These are phyloP conservation scores for Halcyon malimbica DNA, from an alignment of 2,113 vertebrate species.

Conservation along the genomic window DNA sequence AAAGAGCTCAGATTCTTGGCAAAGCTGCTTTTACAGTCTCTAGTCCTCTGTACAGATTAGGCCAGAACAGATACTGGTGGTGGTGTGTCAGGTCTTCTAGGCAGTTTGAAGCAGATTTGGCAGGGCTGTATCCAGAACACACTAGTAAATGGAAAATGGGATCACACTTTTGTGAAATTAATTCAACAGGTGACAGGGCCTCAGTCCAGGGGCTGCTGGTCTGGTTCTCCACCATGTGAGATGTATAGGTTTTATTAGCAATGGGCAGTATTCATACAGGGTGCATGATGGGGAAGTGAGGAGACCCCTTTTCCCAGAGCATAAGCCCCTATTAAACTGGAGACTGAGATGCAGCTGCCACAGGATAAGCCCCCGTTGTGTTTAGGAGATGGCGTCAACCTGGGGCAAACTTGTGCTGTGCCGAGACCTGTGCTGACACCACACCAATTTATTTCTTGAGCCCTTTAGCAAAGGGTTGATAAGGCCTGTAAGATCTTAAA, in stretches of 20 bases:
- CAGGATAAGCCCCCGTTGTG: accelerated
- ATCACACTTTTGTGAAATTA: neutral
- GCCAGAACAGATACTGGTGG: neutral
- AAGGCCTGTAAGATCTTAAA: neutral
- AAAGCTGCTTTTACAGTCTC: neutral
- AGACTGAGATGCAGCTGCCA: neutral
- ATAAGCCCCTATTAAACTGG: neutral
- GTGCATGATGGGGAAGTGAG: neutral
- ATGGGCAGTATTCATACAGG: neutral
- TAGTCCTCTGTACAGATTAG: neutral
- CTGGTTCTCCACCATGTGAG: neutral
- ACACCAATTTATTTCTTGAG: neutral
- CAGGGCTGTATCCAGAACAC: neutral
- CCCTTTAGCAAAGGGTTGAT: neutral
- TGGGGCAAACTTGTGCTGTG: neutral
- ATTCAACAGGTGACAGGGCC: neutral
- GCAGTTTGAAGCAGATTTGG: neutral
- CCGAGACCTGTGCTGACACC: neutral
- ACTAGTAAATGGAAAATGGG: neutral
- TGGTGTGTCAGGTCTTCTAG: neutral
- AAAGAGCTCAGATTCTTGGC: neutral
- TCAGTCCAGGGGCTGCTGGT: neutral
- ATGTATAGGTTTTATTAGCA: neutral
- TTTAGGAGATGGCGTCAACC: neutral
- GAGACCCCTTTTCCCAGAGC: neutral